phyloP scores from a whole-genome alignment of 2,888 invertebrate species.

The Melinaea menophilus region DNA sequence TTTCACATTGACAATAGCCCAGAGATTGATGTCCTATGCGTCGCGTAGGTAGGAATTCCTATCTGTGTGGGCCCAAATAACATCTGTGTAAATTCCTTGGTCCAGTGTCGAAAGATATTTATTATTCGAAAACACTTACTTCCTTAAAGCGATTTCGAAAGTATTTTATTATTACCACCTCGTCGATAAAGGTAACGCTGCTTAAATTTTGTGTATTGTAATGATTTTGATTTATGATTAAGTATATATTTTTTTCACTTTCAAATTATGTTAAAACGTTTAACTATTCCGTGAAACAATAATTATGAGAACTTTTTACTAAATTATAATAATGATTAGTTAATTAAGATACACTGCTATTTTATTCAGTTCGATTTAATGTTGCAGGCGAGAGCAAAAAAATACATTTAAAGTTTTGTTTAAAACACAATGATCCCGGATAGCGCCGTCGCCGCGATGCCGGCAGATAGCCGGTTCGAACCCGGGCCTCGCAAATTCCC shows the following conservation, averaged over 20 bases:
- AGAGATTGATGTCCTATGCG: constrained; percentile 46
- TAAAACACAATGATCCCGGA: constrained; percentile 46
- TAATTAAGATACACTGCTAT: neutral
- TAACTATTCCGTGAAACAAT: too few species aligned
- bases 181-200: constrained; percentile 17
- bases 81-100: constrained; percentile 53
- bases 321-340: too few species aligned
- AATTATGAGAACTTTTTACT: too few species aligned
- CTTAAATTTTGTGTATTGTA: constrained; percentile 11
- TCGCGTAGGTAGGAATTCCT: constrained; percentile 66
- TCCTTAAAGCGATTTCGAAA: constrained; percentile 35
- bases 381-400: constrained; percentile 20
- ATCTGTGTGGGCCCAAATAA: constrained; percentile 55
- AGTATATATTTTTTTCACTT: too few species aligned
- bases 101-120: constrained; percentile 44
- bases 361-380: constrained; percentile 17
- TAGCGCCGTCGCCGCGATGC: constrained; percentile 57
- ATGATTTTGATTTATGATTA: constrained; percentile 9
- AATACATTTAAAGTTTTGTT: constrained; percentile 48
- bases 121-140: constrained; percentile 40
- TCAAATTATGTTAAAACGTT: too few species aligned
- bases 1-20: constrained; percentile 38
- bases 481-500: constrained; percentile 50
- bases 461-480: constrained; percentile 58
- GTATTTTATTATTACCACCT: constrained; percentile 25